Evolutionary conservation across 2,113 vertebrate genomes (phyloP).

Genomic region (Noctilio leporinus): DNA sequence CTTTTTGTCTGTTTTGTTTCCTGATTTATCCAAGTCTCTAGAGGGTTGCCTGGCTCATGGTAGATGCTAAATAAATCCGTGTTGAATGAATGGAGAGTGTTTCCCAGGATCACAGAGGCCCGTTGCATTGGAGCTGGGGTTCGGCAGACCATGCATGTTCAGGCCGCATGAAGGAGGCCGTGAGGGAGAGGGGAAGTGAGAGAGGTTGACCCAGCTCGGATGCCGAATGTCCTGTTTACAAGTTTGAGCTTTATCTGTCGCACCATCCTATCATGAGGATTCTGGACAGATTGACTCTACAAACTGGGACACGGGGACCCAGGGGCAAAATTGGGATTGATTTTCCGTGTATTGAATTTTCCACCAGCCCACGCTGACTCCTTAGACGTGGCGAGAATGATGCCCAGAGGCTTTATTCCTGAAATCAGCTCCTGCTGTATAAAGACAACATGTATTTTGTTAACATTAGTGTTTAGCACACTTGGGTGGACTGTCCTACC

Average conservation of each 20-base stretch:
- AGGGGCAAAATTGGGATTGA: constrained; percentile 44
- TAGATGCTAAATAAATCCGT: background rate
- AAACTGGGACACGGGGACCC: background rate
- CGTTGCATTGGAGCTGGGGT: fast-evolving
- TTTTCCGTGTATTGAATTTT: constrained; percentile 48
- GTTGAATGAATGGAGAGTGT: background rate
- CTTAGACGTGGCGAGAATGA: background rate
- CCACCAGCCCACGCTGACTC: background rate
- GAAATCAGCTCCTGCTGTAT: background rate
- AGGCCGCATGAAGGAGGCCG: background rate
- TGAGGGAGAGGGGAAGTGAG: background rate
- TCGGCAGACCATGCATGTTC: fast-evolving
- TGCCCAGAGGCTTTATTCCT: background rate
- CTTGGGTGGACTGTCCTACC: background rate
- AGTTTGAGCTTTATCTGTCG: background rate
- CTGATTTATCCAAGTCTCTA: background rate
- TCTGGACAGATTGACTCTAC: background rate
- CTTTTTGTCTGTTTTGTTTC: background rate
- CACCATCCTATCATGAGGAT: background rate
- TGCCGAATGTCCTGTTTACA: background rate
- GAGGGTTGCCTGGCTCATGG: background rate
- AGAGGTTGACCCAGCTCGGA: background rate
- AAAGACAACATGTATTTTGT: background rate
- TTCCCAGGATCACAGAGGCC: background rate
- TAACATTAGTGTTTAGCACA: background rate